A percentile compares a stretch with the other conserved stretches of the same genome.
These are phyloP conservation scores for Hippocampus guttulatus DNA, from an alignment of 2,113 vertebrate genomes.

Conservation along the genomic window DNA sequence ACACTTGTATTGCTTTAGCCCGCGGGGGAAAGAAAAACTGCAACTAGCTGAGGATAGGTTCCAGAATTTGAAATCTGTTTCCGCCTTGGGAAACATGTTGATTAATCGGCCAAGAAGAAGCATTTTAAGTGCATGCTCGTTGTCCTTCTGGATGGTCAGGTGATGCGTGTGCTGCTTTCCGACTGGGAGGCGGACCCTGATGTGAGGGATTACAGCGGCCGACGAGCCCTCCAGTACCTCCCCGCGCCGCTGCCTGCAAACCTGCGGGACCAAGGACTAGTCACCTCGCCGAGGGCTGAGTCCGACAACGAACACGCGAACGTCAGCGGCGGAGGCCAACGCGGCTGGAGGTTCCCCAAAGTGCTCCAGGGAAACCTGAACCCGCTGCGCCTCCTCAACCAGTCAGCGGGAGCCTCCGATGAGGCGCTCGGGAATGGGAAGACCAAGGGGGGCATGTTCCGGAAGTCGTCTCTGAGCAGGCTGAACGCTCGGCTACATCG, in stretches of 20 bases:
- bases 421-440: constrained; percentile 44
- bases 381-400: constrained; percentile 75
- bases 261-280: constrained; percentile 79
- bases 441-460: constrained; percentile 72
- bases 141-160: constrained; percentile 48
- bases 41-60: no score
- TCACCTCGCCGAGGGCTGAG: constrained; percentile 57
- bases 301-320: constrained; percentile 60
- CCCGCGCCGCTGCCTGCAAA: constrained; percentile 63
- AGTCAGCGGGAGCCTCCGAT: constrained; percentile 51
- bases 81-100: not conserved
- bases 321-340: constrained; percentile 14
- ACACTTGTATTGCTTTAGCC: no score
- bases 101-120: not conserved
- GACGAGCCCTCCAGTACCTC: constrained; percentile 86
- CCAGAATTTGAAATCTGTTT: no score
- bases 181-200: constrained; percentile 90
- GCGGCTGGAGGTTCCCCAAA: constrained; percentile 81
- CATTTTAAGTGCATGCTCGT: not conserved
- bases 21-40: no score
- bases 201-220: constrained; percentile 90
- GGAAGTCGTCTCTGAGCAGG: constrained; percentile 80
- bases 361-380: constrained; percentile 84
- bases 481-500: constrained; percentile 85
- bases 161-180: constrained; percentile 86